Conservation (phyloP, 2,888 invertebrate genomes). For the Sphaeridia pumilis region DNA sequence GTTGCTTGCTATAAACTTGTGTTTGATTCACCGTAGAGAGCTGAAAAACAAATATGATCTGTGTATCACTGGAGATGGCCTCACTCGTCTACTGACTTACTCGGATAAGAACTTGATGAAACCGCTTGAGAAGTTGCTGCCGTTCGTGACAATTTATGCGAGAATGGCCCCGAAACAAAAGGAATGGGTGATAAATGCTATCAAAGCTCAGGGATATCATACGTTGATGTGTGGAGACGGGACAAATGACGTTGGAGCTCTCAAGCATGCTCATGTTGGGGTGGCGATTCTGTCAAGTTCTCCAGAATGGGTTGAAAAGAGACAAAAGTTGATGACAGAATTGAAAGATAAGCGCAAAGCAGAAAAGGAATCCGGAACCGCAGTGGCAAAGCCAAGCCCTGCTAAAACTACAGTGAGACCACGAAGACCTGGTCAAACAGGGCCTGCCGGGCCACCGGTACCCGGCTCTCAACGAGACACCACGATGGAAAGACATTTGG, state of each 20-base stretch:
- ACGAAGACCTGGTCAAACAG: slow-evolving; percentile 2
- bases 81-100: slow-evolving; percentile 42
- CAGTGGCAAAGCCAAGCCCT: too few species aligned
- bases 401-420: slow-evolving; percentile 4
- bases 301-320: slow-evolving; percentile 35
- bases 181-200: slow-evolving; percentile 79
- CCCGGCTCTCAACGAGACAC: slow-evolving; percentile 4
- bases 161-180: slow-evolving; percentile 98
- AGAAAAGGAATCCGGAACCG: neutral
- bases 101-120: slow-evolving; percentile 34
- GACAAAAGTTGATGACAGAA: slow-evolving; percentile 30
- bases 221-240: slow-evolving; percentile 99
- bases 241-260: slow-evolving; percentile 96
- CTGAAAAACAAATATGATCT: slow-evolving; percentile 69
- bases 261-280: slow-evolving; percentile 94
- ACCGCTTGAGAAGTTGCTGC: slow-evolving; percentile 49
- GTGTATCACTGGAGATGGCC: slow-evolving; percentile 69
- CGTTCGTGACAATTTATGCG: slow-evolving; percentile 83
- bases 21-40: too few species aligned
- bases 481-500: slow-evolving; percentile 43
- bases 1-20: too few species aligned
- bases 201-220: slow-evolving; percentile 74
- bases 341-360: slow-evolving; percentile 17
- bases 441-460: neutral
- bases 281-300: slow-evolving; percentile 34